A percentile compares a stretch with the other conserved stretches of the same genome.
Evolutionary conservation across 2,113 vertebrate species (phyloP).

Genomic region (Brachirus orientalis): DNA sequence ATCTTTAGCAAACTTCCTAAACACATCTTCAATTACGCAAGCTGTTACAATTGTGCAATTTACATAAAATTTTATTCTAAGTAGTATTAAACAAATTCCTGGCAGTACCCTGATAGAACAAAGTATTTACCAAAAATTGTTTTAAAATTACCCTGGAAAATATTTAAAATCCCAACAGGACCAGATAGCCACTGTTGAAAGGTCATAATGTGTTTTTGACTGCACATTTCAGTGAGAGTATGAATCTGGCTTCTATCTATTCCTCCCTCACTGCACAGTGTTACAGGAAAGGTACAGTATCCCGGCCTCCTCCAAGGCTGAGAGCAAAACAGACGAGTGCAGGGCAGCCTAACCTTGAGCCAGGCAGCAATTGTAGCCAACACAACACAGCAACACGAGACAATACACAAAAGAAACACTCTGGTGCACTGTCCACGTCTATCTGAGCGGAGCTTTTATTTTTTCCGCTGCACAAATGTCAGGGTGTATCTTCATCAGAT

Average conservation of each 20-base stretch:
- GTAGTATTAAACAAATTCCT: too few relatives aligned
- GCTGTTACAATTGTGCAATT: too few relatives aligned
- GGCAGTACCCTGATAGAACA: too few relatives aligned
- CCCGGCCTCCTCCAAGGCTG: conserved; percentile 69
- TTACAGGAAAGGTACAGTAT: background rate
- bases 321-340: conserved; percentile 39
- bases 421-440: background rate
- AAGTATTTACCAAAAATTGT: too few relatives aligned
- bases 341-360: conserved; percentile 73
- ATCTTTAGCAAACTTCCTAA: too few relatives aligned
- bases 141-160: too few relatives aligned
- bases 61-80: too few relatives aligned
- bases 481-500: conserved; percentile 51
- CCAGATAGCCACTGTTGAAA: too few relatives aligned
- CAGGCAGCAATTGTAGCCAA: conserved; percentile 65
- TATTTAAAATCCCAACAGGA: too few relatives aligned
- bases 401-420: conserved; percentile 57
- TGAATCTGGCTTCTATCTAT: conserved; percentile 41
- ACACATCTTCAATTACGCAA: too few relatives aligned
- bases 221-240: conserved; percentile 1
- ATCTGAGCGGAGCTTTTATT: conserved; percentile 32
- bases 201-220: conserved; percentile 1
- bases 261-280: background rate
- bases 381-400: conserved; percentile 65
- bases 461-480: conserved; percentile 35